Percentiles rank a stretch among this genome's conserved stretches.
Conservation (phyloP, 2,113 vertebrate genomes). For the Typhlomys cinereus region DNA sequence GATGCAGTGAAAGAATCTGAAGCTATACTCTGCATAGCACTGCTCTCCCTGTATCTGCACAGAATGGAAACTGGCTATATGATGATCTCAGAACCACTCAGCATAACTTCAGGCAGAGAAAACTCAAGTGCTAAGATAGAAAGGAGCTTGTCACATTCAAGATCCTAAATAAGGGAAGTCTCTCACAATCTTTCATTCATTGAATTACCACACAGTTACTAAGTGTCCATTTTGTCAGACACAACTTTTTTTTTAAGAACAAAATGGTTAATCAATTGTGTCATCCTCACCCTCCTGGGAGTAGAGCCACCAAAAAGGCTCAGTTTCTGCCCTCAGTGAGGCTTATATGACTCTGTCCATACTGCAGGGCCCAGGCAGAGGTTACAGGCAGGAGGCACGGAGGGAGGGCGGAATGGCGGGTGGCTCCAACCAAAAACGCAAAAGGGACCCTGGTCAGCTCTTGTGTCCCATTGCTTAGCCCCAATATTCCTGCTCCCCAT, state of each 20-base stretch:
- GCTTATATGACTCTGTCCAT: slow-evolving; percentile 86
- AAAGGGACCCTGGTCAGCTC: slow-evolving; percentile 56
- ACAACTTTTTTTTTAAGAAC: slow-evolving; percentile 81
- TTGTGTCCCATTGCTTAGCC: slow-evolving; percentile 74
- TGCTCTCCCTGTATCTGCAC: not conserved
- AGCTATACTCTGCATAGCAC: not conserved
- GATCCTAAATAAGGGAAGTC: not conserved
- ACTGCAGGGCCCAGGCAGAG: slow-evolving; percentile 77
- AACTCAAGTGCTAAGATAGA: not conserved
- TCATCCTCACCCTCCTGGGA: slow-evolving; percentile 88
- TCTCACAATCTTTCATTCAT: too few species aligned
- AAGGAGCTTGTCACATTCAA: not conserved
- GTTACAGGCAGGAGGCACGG: slow-evolving; percentile 38
- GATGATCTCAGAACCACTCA: not conserved
- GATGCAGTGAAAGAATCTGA: not conserved
- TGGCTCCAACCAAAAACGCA: slow-evolving; percentile 69
- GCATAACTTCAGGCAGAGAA: not conserved
- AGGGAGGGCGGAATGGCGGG: slow-evolving; percentile 73
- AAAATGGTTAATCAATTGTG: slow-evolving; percentile 85
- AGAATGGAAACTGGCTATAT: too few species aligned
- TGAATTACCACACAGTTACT: too few species aligned
- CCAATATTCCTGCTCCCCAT: slow-evolving; percentile 73
- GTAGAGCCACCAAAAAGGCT: slow-evolving; percentile 86
- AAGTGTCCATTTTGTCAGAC: too few species aligned
- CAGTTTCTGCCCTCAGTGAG: slow-evolving; percentile 85